phyloP scores from a whole-genome alignment of 2,797 vertebrate genomes.

The Falco novaeseelandiae region DNA sequence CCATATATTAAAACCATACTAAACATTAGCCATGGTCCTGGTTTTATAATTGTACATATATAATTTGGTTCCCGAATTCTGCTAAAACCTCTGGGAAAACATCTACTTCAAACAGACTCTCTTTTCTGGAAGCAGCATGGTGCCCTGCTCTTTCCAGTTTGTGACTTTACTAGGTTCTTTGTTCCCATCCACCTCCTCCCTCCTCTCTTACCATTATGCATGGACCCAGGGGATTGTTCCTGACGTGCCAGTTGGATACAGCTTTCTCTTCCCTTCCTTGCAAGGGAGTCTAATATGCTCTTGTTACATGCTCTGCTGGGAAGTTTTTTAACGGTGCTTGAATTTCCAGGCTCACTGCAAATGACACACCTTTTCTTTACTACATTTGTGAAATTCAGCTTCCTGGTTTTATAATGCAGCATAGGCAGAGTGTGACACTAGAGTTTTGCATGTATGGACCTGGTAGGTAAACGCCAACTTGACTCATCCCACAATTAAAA shows the following conservation, averaged over 20 bases:
- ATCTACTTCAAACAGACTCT: neutral
- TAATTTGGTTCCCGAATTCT: neutral
- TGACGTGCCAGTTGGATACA: neutral
- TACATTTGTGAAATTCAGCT: neutral
- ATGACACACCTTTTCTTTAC: neutral
- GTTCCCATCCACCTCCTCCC: neutral
- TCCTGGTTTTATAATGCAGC: neutral
- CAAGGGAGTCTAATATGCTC: neutral
- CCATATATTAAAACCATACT: neutral
- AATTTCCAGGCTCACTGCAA: neutral
- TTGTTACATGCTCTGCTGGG: neutral
- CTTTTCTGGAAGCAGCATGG: neutral
- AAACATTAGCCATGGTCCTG: neutral
- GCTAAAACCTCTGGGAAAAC: neutral
- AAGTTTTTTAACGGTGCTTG: neutral
- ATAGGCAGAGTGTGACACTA: neutral
- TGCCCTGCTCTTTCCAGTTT: neutral
- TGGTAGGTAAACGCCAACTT: slow-evolving; percentile 34
- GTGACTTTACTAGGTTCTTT: neutral
- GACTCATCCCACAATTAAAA: slow-evolving; percentile 35
- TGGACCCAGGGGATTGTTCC: neutral
- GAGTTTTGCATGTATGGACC: neutral
- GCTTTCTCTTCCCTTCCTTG: neutral
- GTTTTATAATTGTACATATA: neutral
- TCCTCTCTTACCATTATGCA: rapidly evolving